Conservation (phyloP, 2,888 invertebrate species). For the Keiferia lycopersicella region DNA sequence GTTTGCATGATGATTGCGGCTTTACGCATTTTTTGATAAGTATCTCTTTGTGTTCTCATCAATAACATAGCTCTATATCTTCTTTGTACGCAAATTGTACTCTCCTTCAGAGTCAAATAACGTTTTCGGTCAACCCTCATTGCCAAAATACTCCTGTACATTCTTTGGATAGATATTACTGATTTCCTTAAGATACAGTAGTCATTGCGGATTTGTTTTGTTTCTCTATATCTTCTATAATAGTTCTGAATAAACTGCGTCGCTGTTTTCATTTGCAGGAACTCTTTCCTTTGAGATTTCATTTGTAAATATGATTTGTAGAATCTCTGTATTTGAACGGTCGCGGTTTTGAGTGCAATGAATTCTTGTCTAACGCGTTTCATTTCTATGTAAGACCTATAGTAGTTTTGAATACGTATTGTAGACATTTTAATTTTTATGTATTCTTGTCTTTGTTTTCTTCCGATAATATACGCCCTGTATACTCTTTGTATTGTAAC, state of each 20-base stretch:
- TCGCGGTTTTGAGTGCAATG: conserved; percentile 47
- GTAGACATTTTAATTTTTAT: conserved; percentile 56
- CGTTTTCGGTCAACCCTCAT: conserved; percentile 58
- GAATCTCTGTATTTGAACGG: conserved; percentile 51
- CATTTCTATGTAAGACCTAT: conserved; percentile 56
- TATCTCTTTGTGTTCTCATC: conserved; percentile 53
- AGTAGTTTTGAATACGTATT: conserved; percentile 60
- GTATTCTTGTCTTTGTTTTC: conserved; percentile 56
- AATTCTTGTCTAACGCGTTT: conserved; percentile 52
- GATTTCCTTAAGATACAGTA: conserved; percentile 64
- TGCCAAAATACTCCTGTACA: conserved; percentile 53
- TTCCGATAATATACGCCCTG: conserved; percentile 55
- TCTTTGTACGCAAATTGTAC: conserved; percentile 56
- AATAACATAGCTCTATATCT: conserved; percentile 59
- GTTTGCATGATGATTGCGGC: conserved; percentile 49
- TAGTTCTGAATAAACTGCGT: conserved; percentile 28
- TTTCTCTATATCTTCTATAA: conserved; percentile 44
- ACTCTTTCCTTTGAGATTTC: conserved; percentile 46
- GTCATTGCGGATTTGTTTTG: conserved; percentile 46
- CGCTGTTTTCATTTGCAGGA: conserved; percentile 43
- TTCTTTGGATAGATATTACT: conserved; percentile 63
- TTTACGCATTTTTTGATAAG: conserved; percentile 46
- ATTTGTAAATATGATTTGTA: conserved; percentile 54
- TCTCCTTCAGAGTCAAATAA: conserved; percentile 53
- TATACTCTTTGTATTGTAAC: conserved; percentile 70